phyloP scores from a whole-genome alignment of 2,797 vertebrate genomes.

The Circus cinereus region DNA sequence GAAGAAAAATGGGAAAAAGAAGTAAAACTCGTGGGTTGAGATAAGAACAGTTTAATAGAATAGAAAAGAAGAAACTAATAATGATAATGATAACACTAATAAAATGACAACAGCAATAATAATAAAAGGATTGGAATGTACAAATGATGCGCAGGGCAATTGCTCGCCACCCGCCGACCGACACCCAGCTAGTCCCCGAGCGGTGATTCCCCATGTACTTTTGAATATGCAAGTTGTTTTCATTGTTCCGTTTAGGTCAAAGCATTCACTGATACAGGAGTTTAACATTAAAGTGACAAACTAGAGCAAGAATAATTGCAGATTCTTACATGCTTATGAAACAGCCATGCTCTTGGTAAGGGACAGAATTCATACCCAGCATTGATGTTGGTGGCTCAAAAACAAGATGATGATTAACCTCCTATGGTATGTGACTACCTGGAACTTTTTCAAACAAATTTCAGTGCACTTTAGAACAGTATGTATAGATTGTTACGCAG shows the following conservation, averaged over 20 bases:
- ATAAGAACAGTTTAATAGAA: too few relatives aligned
- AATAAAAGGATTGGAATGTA: too few relatives aligned
- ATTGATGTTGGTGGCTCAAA: background rate
- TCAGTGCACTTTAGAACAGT: background rate
- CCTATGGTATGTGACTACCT: background rate
- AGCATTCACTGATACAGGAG: background rate
- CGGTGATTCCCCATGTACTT: background rate
- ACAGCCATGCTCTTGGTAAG: background rate
- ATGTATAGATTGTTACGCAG: background rate
- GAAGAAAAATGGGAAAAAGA: too few relatives aligned
- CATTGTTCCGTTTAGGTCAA: rapidly evolving
- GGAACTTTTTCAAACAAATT: background rate
- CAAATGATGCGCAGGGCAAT: too few relatives aligned
- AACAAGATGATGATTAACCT: background rate
- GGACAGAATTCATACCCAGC: background rate
- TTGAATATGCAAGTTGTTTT: background rate
- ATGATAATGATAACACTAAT: too few relatives aligned
- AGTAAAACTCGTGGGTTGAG: too few relatives aligned
- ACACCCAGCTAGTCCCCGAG: too few relatives aligned
- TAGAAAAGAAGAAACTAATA: too few relatives aligned
- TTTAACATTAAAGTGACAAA: background rate
- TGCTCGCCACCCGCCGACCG: too few relatives aligned
- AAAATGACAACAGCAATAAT: too few relatives aligned
- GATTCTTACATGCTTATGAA: background rate
- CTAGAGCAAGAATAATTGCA: background rate